A percentile compares a stretch with the other conserved stretches of the same genome.
Evolutionary conservation across 2,113 vertebrate species (phyloP).

Genomic region (Ictalurus furcatus): DNA sequence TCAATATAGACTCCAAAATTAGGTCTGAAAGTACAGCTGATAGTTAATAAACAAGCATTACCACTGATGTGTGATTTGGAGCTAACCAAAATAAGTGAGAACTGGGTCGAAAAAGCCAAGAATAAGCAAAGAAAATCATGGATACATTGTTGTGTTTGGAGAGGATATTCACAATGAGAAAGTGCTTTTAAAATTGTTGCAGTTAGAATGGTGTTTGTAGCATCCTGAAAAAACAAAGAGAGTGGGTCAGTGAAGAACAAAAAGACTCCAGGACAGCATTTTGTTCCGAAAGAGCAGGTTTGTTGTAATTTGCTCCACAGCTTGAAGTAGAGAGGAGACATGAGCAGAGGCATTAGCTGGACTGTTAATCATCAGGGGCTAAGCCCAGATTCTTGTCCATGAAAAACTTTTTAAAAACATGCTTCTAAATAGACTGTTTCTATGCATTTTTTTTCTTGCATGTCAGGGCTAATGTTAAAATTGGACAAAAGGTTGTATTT

Average conservation of each 20-base stretch:
- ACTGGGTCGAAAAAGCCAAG: neutral
- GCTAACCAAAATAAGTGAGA: neutral
- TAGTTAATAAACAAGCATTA: neutral
- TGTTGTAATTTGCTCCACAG: neutral
- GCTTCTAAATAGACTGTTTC: no score
- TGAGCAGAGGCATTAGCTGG: no score
- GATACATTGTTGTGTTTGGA: neutral
- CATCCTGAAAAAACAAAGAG: neutral
- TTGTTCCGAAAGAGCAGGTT: neutral
- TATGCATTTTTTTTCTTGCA: no score
- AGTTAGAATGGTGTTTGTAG: neutral
- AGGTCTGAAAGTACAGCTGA: neutral
- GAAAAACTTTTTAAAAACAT: no score
- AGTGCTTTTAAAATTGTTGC: neutral
- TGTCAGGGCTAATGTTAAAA: no score
- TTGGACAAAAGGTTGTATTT: no score
- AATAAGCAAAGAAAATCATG: neutral
- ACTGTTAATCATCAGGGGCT: no score
- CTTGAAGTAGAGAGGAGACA: neutral
- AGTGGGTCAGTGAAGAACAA: neutral
- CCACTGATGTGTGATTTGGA: neutral
- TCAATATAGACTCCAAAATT: neutral
- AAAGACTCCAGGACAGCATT: neutral
- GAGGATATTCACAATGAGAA: neutral
- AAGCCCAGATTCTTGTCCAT: no score